These are phyloP conservation scores for Budorcas taxicolor DNA, from an alignment of 2,113 vertebrate species.

Conservation along the genomic window DNA sequence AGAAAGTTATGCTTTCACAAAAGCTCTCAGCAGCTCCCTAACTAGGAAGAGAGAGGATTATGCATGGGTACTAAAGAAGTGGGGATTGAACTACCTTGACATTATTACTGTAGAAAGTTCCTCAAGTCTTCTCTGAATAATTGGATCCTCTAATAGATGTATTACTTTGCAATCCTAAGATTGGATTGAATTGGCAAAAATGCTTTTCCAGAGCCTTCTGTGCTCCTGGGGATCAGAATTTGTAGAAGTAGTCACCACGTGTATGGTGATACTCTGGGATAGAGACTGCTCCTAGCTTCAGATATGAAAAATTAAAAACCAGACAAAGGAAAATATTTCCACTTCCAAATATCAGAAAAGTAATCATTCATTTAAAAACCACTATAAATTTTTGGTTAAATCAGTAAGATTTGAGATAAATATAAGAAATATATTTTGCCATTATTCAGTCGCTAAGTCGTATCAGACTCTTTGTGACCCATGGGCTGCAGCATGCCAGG, in stretches of 20 bases:
- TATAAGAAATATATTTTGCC: not conserved
- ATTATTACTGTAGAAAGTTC: not conserved
- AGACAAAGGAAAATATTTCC: not conserved
- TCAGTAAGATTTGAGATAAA: not conserved
- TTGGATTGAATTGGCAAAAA: not conserved
- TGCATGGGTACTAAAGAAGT: not conserved
- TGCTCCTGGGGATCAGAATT: not conserved
- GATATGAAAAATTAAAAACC: not conserved
- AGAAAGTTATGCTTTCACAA: not conserved
- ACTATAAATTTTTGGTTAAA: not conserved
- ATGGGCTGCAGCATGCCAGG: not conserved
- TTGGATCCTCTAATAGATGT: not conserved
- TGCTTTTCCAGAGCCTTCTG: not conserved
- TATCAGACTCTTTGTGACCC: not conserved
- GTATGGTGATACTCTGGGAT: not conserved
- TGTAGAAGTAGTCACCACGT: not conserved
- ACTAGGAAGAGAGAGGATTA: not conserved
- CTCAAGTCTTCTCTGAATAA: not conserved
- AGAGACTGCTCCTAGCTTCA: too few species aligned
- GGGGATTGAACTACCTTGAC: not conserved
- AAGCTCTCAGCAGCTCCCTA: not conserved
- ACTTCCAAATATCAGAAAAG: not conserved
- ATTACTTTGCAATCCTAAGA: not conserved
- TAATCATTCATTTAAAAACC: not conserved
- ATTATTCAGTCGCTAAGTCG: not conserved